Percentiles rank a stretch among this genome's conserved stretches.
Evolutionary conservation across 2,888 invertebrate genomes (phyloP).

Genomic region (Rotaria macrura): DNA sequence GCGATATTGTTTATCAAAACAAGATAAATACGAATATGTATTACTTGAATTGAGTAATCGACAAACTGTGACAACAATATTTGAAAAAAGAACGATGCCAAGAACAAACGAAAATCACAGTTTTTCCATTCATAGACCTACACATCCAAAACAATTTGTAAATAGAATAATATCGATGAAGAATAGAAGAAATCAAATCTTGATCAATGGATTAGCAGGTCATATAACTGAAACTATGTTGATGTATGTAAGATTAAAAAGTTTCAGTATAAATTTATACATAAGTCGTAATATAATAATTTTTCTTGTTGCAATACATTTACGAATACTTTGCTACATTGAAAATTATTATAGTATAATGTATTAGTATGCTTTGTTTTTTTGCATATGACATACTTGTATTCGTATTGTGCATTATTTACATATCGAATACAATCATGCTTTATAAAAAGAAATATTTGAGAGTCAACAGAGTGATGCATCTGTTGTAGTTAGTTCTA

Average conservation of each 20-base stretch:
- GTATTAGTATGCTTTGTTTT: too few species aligned
- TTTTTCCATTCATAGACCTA: not conserved
- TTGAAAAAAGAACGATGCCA: not conserved
- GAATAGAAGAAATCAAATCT: not conserved
- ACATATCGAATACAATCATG: too few species aligned
- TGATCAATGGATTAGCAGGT: not conserved
- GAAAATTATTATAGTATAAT: too few species aligned
- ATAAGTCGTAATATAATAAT: too few species aligned
- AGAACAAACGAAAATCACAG: not conserved
- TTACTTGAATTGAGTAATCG: not conserved
- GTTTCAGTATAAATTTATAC: too few species aligned
- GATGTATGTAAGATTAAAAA: not conserved
- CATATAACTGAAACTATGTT: not conserved
- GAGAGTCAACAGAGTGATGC: too few species aligned
- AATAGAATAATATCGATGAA: not conserved
- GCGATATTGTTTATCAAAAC: not conserved
- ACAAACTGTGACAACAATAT: not conserved
- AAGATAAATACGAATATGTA: not conserved
- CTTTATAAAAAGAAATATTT: too few species aligned
- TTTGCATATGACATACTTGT: too few species aligned
- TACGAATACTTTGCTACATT: too few species aligned
- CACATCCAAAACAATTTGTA: not conserved
- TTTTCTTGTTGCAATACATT: too few species aligned
- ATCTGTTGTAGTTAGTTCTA: too few species aligned
- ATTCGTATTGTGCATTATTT: too few species aligned